Conservation (phyloP, 2,113 vertebrate species). For the Seriola rivoliana region DNA sequence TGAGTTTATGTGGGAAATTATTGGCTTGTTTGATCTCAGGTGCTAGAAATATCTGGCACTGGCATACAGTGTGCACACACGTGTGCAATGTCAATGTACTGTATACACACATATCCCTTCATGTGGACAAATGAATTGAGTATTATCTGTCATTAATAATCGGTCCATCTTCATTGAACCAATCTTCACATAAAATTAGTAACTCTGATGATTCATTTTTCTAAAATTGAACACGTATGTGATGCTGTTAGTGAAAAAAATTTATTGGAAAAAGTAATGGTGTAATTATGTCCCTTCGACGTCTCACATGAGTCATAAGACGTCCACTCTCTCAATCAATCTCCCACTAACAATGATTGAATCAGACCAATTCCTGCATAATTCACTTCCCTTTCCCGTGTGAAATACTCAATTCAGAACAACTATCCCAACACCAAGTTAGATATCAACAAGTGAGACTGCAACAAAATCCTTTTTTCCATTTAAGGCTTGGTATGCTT, state of each 20-base stretch:
- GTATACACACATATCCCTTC: background rate
- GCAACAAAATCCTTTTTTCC: too few relatives aligned
- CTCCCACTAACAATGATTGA: background rate
- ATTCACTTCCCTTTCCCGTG: too few relatives aligned
- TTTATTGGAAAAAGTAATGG: background rate
- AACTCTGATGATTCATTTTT: too few relatives aligned
- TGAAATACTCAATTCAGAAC: too few relatives aligned
- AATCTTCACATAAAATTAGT: background rate
- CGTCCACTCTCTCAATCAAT: too few relatives aligned
- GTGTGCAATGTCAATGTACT: background rate
- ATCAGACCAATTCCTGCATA: too few relatives aligned
- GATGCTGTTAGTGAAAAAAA: background rate
- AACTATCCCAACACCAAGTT: too few relatives aligned
- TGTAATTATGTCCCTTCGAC: background rate
- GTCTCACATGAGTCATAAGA: background rate
- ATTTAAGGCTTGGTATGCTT: too few relatives aligned
- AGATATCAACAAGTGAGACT: too few relatives aligned
- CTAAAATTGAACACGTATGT: background rate
- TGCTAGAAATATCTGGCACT: background rate
- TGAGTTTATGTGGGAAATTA: background rate
- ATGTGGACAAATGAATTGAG: background rate
- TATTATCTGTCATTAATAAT: background rate
- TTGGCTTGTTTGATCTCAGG: slow-evolving; percentile 1
- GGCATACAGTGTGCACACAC: background rate
- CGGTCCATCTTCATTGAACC: background rate